A percentile compares a stretch with the other conserved stretches of the same genome.
phyloP scores from a whole-genome alignment of 1,140 invertebrate genomes.

The Leptinotarsa texana region DNA sequence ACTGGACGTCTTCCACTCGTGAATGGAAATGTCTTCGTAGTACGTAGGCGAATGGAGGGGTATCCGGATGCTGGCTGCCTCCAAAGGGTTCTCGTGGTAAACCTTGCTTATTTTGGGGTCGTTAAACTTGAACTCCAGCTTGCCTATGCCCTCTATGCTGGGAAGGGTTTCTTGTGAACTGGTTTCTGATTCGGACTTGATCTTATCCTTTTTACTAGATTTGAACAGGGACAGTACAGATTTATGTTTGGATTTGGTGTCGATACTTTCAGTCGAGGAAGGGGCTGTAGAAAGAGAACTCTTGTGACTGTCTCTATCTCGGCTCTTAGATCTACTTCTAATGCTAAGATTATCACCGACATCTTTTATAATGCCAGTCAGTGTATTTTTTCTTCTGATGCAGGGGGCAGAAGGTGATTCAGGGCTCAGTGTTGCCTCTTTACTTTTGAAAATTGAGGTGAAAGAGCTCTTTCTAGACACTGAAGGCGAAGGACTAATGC shows the following conservation, averaged over 20 bases:
- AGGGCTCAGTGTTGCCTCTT: slow-evolving; percentile 64
- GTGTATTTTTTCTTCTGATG: slow-evolving; percentile 41
- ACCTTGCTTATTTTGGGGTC: slow-evolving; percentile 35
- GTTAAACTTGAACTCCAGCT: slow-evolving; percentile 50
- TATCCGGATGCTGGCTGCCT: slow-evolving; percentile 65
- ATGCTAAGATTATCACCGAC: slow-evolving; percentile 52
- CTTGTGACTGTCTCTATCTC: slow-evolving; percentile 57
- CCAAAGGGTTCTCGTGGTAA: slow-evolving; percentile 63
- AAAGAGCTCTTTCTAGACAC: slow-evolving; percentile 79
- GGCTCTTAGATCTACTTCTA: slow-evolving; percentile 67
- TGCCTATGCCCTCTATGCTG: slow-evolving; percentile 43
- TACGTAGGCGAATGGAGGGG: slow-evolving; percentile 69
- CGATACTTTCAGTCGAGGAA: slow-evolving; percentile 53
- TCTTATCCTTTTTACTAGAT: slow-evolving; percentile 55
- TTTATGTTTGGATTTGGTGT: slow-evolving; percentile 60
- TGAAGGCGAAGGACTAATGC: slow-evolving; percentile 62
- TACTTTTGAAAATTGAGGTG: slow-evolving; percentile 74
- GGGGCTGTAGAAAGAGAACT: slow-evolving; percentile 36
- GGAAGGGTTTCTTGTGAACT: slow-evolving; percentile 55
- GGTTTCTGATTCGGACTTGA: slow-evolving; percentile 48
- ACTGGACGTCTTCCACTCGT: slow-evolving; percentile 48
- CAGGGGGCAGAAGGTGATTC: slow-evolving; percentile 63
- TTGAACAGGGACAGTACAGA: slow-evolving; percentile 68
- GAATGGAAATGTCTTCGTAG: slow-evolving; percentile 57
- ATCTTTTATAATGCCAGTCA: slow-evolving; percentile 51